Base-by-base conservation (phyloP, 2,797 vertebrate genomes). In the Fringilla coelebs region DNA sequence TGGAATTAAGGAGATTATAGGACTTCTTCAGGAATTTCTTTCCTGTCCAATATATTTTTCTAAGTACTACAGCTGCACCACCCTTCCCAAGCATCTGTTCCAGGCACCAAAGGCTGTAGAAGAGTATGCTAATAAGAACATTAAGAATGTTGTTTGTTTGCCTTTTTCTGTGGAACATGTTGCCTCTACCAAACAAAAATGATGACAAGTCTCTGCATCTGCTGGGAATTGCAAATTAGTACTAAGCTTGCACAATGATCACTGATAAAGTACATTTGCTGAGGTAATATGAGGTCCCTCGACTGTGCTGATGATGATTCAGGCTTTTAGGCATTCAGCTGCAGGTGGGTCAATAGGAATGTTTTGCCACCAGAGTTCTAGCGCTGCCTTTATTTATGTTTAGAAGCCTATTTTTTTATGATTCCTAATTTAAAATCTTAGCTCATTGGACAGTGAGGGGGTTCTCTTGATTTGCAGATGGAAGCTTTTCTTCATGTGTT, bases 131-230 rank as follows among this genome's bases (percentile, higher is more conserved):
- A 94, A 52, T 67, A 71, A 48, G 51, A 81, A 76, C 55, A 85
- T 74, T 67, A 74, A 63, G 78, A 85, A 77, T 62, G 75, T 65
- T 90, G 84, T 74, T 95, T 92, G 89, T 89, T 96, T 95, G 78
- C 32, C 65, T 92, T 89, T 85, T 89, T 74, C 78, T 4, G 7
- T 83, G 78, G 92, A 96, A 97, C 95, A 91, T 83, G 36, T 92
- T 96, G 92, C 86, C 62, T 95, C 52, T 62, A 87, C 70, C 71
- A 57, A 87, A 67, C 17, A 76, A 89, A 95, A 96, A 90, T 68
- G 57, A 94, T 94, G 87, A 88, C 78, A 85, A 88, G 49, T 61
- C 85, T 94, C 58, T 94, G 78, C 87, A 91, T 92, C 94, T 96
- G 78, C 68, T 78, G 92, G 79, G 88, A 93, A 85, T 77, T 92